Percentiles rank a stretch among this genome's conserved stretches.
Conservation (phyloP, 2,113 vertebrate species). For the Microtus montanus region DNA sequence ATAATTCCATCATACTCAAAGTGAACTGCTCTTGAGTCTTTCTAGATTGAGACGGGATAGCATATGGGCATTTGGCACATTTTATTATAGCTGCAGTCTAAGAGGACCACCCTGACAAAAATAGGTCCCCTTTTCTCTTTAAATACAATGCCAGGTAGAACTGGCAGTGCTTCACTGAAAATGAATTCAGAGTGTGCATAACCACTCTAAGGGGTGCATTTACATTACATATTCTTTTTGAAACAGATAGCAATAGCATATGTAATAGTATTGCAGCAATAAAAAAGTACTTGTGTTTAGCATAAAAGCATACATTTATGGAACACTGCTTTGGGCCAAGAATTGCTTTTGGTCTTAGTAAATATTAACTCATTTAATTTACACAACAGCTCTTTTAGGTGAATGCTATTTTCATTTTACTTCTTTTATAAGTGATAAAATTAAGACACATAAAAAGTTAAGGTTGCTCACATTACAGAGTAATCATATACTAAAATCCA, state of each 20-base stretch:
- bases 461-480: background rate
- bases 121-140: slow-evolving; percentile 32
- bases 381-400: background rate
- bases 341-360: slow-evolving; percentile 31
- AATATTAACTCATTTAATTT: slow-evolving; percentile 42
- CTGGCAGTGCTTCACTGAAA: slow-evolving; percentile 70
- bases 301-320: slow-evolving; percentile 48
- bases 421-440: slow-evolving; percentile 24
- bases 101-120: slow-evolving; percentile 62
- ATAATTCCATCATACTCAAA: slow-evolving; percentile 9
- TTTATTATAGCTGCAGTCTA: slow-evolving; percentile 16
- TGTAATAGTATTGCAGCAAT: slow-evolving; percentile 57
- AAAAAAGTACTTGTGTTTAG: slow-evolving; percentile 36
- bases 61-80: slow-evolving; percentile 24
- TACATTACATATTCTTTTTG: slow-evolving; percentile 66
- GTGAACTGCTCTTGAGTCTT: slow-evolving; percentile 15
- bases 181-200: slow-evolving; percentile 61
- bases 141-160: slow-evolving; percentile 54
- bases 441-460: slow-evolving; percentile 23
- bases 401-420: background rate
- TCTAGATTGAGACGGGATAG: slow-evolving; percentile 1
- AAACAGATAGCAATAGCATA: slow-evolving; percentile 35
- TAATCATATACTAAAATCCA: background rate
- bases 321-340: slow-evolving; percentile 18
- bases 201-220: slow-evolving; percentile 40